Conservation (phyloP, 2,888 invertebrate genomes). For the Hoplodrina ambigua region DNA sequence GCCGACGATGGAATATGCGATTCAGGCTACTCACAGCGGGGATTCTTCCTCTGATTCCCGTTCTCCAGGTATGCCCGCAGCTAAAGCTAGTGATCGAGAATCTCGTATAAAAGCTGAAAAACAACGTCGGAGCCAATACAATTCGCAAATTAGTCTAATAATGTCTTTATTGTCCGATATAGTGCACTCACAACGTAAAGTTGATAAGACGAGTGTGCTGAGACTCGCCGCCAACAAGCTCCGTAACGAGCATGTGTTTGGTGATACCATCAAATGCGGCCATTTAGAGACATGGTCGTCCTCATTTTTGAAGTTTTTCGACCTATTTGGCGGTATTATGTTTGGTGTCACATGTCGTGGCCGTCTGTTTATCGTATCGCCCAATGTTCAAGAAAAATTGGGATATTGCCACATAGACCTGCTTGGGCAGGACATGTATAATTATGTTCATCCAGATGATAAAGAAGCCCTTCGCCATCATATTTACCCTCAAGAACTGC, state of each 20-base stretch:
- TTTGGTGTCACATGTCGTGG: constrained; percentile 95
- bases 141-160: constrained; percentile 95
- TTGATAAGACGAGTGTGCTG: constrained; percentile 97
- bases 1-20: constrained; percentile 70
- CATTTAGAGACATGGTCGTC: constrained; percentile 88
- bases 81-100: constrained; percentile 93
- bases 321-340: constrained; percentile 94
- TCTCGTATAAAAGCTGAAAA: constrained; percentile 97
- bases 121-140: constrained; percentile 96
- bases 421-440: constrained; percentile 96
- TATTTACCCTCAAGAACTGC: constrained; percentile 90
- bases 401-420: constrained; percentile 97
- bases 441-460: constrained; percentile 96
- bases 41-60: constrained; percentile 86
- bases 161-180: constrained; percentile 96
- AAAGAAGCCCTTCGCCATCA: constrained; percentile 93
- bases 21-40: constrained; percentile 75
- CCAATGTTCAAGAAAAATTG: constrained; percentile 95
- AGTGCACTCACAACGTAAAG: constrained; percentile 94
- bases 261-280: constrained; percentile 87
- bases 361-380: constrained; percentile 96
- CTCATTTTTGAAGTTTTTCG: constrained; percentile 91
- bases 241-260: constrained; percentile 94
- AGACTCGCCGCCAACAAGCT: constrained; percentile 96
- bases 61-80: constrained; percentile 81